Percentiles rank a stretch among this genome's conserved stretches.
Evolutionary conservation across 92 coral and sea anemone genomes (phyloP).

Genomic region (Phenganax marumi): DNA sequence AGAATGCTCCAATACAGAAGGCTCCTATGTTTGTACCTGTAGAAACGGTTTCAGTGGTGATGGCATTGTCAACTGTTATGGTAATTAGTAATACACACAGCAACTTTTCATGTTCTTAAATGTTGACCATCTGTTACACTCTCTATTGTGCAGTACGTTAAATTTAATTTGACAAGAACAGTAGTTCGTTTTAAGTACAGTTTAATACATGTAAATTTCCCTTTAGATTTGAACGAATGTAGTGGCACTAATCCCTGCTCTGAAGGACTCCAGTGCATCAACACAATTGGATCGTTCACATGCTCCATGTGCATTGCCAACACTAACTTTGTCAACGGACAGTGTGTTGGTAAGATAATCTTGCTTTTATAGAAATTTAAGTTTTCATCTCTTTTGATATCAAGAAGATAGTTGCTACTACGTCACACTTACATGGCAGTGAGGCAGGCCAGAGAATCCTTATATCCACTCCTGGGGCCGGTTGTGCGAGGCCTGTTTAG

Average conservation of each 20-base stretch:
- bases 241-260: background rate
- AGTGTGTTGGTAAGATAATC: constrained; percentile 11
- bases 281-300: constrained; percentile 2
- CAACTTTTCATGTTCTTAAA: background rate
- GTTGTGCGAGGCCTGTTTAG: too few relatives aligned
- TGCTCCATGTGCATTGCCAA: background rate
- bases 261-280: background rate
- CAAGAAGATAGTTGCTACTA: too few relatives aligned
- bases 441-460: too few relatives aligned
- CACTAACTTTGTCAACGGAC: background rate
- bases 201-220: background rate
- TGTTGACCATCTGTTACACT: background rate
- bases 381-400: background rate
- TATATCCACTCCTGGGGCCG: too few relatives aligned
- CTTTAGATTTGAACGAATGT: constrained; percentile 4
- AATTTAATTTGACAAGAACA: too few relatives aligned
- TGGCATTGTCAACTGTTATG: constrained; percentile 58
- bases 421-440: too few relatives aligned
- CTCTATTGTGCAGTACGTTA: too few relatives aligned
- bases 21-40: constrained; percentile 60
- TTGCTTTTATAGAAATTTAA: background rate
- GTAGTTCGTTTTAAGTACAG: too few relatives aligned
- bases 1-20: constrained; percentile 63
- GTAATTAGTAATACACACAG: constrained; percentile 29
- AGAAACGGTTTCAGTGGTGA: constrained; percentile 58